Evolutionary conservation across 2,888 invertebrate species (phyloP).

Genomic region (Disparrhopalites patrizii): DNA sequence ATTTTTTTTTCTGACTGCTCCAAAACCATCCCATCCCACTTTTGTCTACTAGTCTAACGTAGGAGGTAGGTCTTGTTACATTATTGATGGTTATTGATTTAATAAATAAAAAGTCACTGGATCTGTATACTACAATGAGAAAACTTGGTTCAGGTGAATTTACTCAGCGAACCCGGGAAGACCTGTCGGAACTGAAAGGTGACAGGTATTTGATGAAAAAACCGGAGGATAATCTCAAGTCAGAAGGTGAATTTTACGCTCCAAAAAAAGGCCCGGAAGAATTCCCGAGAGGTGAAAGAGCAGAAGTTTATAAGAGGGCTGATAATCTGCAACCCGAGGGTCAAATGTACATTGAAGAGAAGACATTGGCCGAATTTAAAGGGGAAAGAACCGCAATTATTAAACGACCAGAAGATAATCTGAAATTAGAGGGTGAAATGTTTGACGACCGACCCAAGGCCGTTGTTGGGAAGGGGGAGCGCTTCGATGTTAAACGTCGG

Average conservation of each 20-base stretch:
- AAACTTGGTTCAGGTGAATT: slow-evolving; percentile 58
- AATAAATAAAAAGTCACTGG: too few species aligned
- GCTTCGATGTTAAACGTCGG: slow-evolving; percentile 53
- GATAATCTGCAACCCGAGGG: slow-evolving; percentile 27
- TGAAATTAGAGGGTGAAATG: slow-evolving; percentile 61
- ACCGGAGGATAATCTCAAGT: slow-evolving; percentile 56
- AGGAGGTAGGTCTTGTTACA: too few species aligned
- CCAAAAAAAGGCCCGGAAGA: slow-evolving; percentile 9
- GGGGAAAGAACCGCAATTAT: slow-evolving; percentile 51
- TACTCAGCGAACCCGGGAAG: slow-evolving; percentile 56
- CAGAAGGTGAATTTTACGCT: slow-evolving; percentile 57
- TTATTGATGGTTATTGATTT: too few species aligned
- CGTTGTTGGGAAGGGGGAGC: slow-evolving; percentile 34
- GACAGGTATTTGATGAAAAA: slow-evolving; percentile 53
- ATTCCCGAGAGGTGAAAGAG: slow-evolving; percentile 39
- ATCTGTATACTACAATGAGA: too few species aligned
- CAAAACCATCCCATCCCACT: too few species aligned
- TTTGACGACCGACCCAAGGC: slow-evolving; percentile 42
- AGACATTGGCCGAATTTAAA: slow-evolving; percentile 42
- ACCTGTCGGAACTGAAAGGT: slow-evolving; percentile 51
- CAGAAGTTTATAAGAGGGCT: slow-evolving; percentile 54
- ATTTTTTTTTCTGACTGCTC: too few species aligned
- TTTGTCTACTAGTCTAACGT: too few species aligned
- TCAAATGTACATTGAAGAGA: slow-evolving; percentile 26
- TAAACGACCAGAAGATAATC: slow-evolving; percentile 54